Percentiles rank a stretch among this genome's conserved stretches.
phyloP scores from a whole-genome alignment of 2,888 invertebrate species.

The Carpatolechia fugitivella region DNA sequence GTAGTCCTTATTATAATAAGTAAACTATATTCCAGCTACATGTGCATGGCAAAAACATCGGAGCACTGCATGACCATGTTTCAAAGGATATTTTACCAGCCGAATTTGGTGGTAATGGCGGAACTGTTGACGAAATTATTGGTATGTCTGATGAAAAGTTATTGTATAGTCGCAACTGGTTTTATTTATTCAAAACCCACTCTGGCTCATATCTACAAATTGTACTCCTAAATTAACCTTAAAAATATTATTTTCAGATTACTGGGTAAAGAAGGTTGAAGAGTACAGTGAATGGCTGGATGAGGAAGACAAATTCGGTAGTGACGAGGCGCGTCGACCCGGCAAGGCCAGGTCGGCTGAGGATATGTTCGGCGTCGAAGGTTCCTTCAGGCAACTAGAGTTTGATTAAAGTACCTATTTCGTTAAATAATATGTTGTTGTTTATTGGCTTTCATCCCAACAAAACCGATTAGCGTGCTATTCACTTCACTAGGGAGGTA shows the following conservation, averaged over 20 bases:
- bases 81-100: conserved; percentile 77
- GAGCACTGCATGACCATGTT: neutral
- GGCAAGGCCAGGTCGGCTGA: conserved; percentile 61
- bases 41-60: conserved; percentile 3
- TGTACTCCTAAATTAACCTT: too few relatives aligned
- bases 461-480: too few relatives aligned
- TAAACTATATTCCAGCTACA: conserved; percentile 1
- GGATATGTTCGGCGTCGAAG: conserved; percentile 69
- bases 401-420: conserved; percentile 38
- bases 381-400: conserved; percentile 65
- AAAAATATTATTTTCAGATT: conserved; percentile 34
- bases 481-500: too few relatives aligned
- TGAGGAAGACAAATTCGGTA: conserved; percentile 66
- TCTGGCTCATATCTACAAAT: too few relatives aligned
- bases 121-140: conserved; percentile 64
- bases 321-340: conserved; percentile 67
- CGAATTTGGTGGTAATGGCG: conserved; percentile 82
- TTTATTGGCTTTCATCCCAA: too few relatives aligned
- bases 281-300: conserved; percentile 68
- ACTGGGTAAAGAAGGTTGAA: conserved; percentile 56
- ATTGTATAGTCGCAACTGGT: neutral
- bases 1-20: neutral
- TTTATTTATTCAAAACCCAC: neutral
- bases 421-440: too few relatives aligned
- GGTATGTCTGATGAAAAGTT: conserved; percentile 39